Conservation (phyloP, 2,888 invertebrate species). For the Acanthoscelides obtectus region DNA sequence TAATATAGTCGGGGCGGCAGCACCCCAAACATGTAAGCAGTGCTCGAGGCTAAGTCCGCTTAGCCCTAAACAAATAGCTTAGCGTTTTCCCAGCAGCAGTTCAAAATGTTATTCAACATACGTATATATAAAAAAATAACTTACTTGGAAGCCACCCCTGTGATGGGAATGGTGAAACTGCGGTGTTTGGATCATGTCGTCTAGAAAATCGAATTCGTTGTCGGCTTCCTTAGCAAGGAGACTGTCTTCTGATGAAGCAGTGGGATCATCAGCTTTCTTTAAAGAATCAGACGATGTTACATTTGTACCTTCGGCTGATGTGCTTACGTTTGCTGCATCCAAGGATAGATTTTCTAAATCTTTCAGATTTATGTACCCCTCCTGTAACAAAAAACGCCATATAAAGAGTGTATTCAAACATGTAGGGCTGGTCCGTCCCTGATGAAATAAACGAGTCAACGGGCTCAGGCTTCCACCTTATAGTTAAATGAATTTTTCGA, state of each 20-base stretch:
- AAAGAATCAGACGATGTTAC: slow-evolving; percentile 10
- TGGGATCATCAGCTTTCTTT: slow-evolving; percentile 17
- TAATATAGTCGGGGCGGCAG: too few species aligned
- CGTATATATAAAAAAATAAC: slow-evolving; percentile 24
- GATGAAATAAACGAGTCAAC: too few species aligned
- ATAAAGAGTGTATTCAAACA: too few species aligned
- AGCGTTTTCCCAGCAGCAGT: too few species aligned
- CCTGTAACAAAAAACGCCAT: slow-evolving; percentile 27
- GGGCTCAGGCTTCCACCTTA: too few species aligned
- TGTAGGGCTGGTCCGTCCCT: too few species aligned
- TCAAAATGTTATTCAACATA: neutral
- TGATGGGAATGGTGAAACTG: slow-evolving; percentile 59
- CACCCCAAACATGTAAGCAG: too few species aligned
- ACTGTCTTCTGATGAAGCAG: slow-evolving; percentile 18
- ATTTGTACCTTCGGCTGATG: slow-evolving; percentile 10
- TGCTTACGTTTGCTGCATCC: slow-evolving; percentile 14
- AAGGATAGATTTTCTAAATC: slow-evolving; percentile 37
- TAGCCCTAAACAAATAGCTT: too few species aligned
- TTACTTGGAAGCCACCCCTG: slow-evolving; percentile 68
- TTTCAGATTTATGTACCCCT: slow-evolving; percentile 34
- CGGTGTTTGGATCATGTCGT: slow-evolving; percentile 62
- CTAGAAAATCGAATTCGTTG: slow-evolving; percentile 50
- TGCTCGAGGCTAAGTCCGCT: too few species aligned
- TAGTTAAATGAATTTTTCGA: too few species aligned
- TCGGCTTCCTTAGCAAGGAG: slow-evolving; percentile 35